Evolutionary conservation across 1,140 invertebrate genomes (phyloP).

Genomic region (Elysia chlorotica): DNA sequence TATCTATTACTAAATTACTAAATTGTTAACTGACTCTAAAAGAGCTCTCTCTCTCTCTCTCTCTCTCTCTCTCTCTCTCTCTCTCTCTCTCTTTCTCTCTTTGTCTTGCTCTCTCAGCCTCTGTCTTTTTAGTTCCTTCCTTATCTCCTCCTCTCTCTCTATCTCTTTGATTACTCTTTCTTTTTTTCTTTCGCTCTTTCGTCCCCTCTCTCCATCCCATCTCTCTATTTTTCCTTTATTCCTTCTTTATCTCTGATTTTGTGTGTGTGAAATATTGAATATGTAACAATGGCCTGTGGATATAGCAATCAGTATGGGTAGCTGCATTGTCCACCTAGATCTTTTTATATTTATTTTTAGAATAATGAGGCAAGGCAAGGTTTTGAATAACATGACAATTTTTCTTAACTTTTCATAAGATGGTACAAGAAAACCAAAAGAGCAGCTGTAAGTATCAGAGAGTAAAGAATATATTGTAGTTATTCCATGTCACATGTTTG

Average conservation of each 20-base stretch:
- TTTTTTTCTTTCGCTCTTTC: not conserved
- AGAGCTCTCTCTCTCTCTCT: not conserved
- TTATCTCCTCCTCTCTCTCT: not conserved
- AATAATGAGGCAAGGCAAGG: too few relatives aligned
- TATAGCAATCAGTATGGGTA: too few relatives aligned
- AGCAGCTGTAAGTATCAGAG: constrained; percentile 81
- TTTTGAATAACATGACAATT: too few relatives aligned
- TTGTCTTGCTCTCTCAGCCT: not conserved
- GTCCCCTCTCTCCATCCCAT: not conserved
- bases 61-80: constrained; percentile 9
- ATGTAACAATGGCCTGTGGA: too few relatives aligned
- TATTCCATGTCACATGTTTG: not conserved
- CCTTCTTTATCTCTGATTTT: not conserved
- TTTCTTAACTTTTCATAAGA: constrained; percentile 45
- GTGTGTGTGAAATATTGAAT: too few relatives aligned
- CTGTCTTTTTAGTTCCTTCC: not conserved
- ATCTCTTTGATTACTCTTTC: not conserved
- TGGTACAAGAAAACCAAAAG: constrained; percentile 87
- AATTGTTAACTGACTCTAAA: not conserved
- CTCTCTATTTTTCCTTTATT: not conserved
- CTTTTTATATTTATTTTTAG: too few relatives aligned
- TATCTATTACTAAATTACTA: not conserved
- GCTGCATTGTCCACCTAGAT: too few relatives aligned
- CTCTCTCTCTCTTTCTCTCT: not conserved
- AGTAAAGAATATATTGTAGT: not conserved